Evolutionary conservation across 1,140 invertebrate species (phyloP).

Genomic region (Zaprionus tsacasi): DNA sequence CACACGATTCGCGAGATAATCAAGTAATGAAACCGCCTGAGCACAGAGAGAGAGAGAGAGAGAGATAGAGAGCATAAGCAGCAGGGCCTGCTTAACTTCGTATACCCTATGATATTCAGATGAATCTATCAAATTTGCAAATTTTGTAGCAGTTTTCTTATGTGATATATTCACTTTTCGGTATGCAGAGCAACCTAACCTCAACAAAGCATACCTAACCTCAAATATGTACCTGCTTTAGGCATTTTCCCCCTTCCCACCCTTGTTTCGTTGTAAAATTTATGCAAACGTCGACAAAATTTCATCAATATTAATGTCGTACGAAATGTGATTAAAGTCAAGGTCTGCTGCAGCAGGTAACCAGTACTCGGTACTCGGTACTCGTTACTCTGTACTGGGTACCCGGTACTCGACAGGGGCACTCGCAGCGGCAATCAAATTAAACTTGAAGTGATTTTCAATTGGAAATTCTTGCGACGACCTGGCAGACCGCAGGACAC

Average conservation of each 20-base stretch:
- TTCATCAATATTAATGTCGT: slow-evolving; percentile 71
- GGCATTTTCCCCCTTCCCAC: background rate
- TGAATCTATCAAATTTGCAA: background rate
- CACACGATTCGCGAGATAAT: slow-evolving; percentile 51
- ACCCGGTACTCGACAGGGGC: slow-evolving; percentile 1
- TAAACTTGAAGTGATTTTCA: slow-evolving; percentile 82
- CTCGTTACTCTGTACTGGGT: background rate
- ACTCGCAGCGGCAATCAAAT: slow-evolving; percentile 72
- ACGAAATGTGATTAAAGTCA: slow-evolving; percentile 72
- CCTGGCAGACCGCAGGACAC: slow-evolving; percentile 74
- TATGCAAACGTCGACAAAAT: slow-evolving; percentile 69
- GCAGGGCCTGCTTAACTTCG: background rate
- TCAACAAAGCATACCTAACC: too few relatives aligned
- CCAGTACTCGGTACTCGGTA: background rate
- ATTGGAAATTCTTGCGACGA: slow-evolving; percentile 80
- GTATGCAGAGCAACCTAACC: too few relatives aligned
- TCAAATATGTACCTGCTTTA: background rate
- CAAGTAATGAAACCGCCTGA: slow-evolving; percentile 64
- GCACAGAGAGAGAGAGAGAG: slow-evolving; percentile 4
- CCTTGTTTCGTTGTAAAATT: slow-evolving; percentile 22
- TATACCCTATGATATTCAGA: background rate
- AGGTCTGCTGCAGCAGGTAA: background rate
- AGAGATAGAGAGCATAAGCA: slow-evolving; percentile 26
- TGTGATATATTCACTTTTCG: too few relatives aligned
- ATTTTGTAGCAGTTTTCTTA: background rate